phyloP scores from a whole-genome alignment of 2,113 vertebrate genomes.

The Sinocyclocheilus rhinocerous region DNA sequence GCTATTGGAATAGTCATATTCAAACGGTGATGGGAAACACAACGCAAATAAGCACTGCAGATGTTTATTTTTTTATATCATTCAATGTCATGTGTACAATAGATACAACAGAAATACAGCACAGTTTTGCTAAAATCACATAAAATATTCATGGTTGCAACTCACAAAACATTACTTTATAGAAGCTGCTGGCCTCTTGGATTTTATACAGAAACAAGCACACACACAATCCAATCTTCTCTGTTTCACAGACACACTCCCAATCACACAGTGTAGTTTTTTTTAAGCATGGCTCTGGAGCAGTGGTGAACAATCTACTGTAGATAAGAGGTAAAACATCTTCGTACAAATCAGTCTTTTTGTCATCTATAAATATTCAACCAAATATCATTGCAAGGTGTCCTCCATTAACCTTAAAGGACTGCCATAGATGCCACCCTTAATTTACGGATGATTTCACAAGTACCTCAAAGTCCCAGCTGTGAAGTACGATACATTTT shows the following conservation, averaged over 20 bases:
- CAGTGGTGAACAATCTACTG: slow-evolving; percentile 30
- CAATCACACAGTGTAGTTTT: slow-evolving; percentile 28
- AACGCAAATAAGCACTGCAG: not conserved
- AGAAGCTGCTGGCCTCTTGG: slow-evolving; percentile 47
- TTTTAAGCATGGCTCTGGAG: slow-evolving; percentile 40
- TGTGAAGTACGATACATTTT: slow-evolving; percentile 76
- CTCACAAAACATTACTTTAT: slow-evolving; percentile 54
- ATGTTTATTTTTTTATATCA: slow-evolving; percentile 57
- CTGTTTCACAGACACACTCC: slow-evolving; percentile 30
- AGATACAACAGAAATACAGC: slow-evolving; percentile 55
- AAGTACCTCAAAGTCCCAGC: slow-evolving; percentile 73
- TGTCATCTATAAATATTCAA: slow-evolving; percentile 56
- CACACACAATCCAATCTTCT: slow-evolving; percentile 21
- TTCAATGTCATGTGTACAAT: slow-evolving; percentile 48
- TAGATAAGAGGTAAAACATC: slow-evolving; percentile 11
- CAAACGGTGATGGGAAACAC: not conserved
- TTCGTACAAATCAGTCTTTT: slow-evolving; percentile 36
- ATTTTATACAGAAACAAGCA: slow-evolving; percentile 41
- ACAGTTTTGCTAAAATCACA: slow-evolving; percentile 49
- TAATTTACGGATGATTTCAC: slow-evolving; percentile 26
- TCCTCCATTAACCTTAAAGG: slow-evolving; percentile 23
- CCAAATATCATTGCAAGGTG: slow-evolving; percentile 58
- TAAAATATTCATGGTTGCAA: slow-evolving; percentile 54
- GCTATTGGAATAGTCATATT: not conserved
- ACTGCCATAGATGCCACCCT: slow-evolving; percentile 17